Percentiles rank a stretch among this genome's conserved stretches.
These are phyloP conservation scores for Halcyon malimbica DNA, from an alignment of 2,113 vertebrate genomes.

Conservation along the genomic window DNA sequence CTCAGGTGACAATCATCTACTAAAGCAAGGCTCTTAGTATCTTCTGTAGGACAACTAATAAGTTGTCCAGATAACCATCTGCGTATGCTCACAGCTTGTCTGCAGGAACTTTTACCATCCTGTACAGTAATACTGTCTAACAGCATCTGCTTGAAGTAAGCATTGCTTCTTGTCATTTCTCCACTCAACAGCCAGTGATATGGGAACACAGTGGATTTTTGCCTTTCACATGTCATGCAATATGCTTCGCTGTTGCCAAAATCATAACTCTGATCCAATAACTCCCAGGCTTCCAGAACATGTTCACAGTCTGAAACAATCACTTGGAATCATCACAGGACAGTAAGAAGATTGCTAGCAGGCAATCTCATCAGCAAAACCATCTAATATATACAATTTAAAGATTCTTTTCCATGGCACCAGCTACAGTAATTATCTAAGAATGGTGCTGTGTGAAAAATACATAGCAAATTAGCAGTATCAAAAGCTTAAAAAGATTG, in stretches of 20 bases:
- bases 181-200: not conserved
- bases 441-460: not conserved
- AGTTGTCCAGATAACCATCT: conserved; percentile 8
- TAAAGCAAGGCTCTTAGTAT: not conserved
- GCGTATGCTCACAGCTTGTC: not conserved
- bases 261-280: not conserved
- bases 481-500: conserved; percentile 8
- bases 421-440: not conserved
- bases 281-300: not conserved
- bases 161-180: not conserved
- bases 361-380: not conserved
- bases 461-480: not conserved
- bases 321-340: conserved; percentile 25
- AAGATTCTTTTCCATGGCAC: not conserved
- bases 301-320: not conserved
- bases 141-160: not conserved
- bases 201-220: not conserved
- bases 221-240: not conserved
- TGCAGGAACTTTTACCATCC: not conserved
- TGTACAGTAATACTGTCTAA: not conserved
- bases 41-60: not conserved
- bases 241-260: conserved; percentile 5
- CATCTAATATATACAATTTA: not conserved
- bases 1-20: not conserved
- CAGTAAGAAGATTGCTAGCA: conserved; percentile 36